Base-by-base conservation (phyloP, 2,888 invertebrate genomes). In the Apodemia zela region DNA sequence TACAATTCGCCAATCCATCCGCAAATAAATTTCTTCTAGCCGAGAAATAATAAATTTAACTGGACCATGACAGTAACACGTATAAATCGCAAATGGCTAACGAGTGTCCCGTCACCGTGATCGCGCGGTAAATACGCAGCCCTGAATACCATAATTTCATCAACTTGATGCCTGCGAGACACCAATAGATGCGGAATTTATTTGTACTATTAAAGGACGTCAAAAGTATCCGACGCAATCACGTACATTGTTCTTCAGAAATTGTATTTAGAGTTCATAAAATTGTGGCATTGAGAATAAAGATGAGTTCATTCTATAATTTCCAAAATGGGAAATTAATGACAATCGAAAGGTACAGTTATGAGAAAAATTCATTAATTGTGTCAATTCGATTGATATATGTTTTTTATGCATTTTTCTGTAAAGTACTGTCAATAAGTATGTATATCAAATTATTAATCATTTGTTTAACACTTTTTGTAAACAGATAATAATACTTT, bases 11-110 rank as follows among this genome's bases (percentile, higher is more conserved):
- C 18, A 33, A 33, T 62, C 25, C 59, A 45, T 57, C 45, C 38
- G n/a, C 38, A 49, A 47, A 64, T n/a, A 62, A 62, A 66, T 59
- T 62, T 60, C n/a, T 42, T 42, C n/a, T 45, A 15, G 61, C 45
- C 47, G 59, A 63, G 64, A 63, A 62, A 77, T 77, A 78, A 78
- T 81, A 81, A 82, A 81, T 78, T 72, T 76, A 72, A 68, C 70
- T 73, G 71, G 78, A 77, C 76, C 73, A 75, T 75, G 71, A 74
- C 75, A 73, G 70, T 54, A 54, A 54, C 54, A 54, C 21, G 74
- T 71, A 81, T 79, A 80, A 80, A 80, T 80, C 75, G 75, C 77
- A 62, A 68, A 69, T 72, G 73, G 71, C 75, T 80, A 80, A 80
- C 80, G 77, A 78, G 77, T 69, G 67, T 61, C 62, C 60, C 65